These are phyloP conservation scores for Apus apus DNA, from an alignment of 2,113 vertebrate species.

Conservation along the genomic window DNA sequence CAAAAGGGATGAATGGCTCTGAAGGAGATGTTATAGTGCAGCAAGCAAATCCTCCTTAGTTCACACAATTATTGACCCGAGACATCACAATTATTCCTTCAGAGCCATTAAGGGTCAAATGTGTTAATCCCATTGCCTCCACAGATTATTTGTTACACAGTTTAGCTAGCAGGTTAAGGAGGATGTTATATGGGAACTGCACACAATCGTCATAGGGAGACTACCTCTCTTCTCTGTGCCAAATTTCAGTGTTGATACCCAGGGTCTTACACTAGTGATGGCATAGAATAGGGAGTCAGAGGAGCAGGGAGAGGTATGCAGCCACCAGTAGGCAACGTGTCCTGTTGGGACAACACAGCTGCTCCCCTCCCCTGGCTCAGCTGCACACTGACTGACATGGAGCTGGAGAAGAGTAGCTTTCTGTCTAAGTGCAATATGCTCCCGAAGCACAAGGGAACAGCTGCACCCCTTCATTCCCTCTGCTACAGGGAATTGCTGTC, in stretches of 20 bases:
- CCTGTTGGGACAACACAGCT: not conserved
- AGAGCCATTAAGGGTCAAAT: conserved; percentile 61
- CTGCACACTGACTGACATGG: not conserved
- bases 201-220: not conserved
- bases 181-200: not conserved
- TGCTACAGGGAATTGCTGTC: not conserved
- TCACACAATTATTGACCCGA: conserved; percentile 62
- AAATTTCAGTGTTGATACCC: not conserved
- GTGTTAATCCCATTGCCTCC: conserved; percentile 58
- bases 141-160: conserved; percentile 57
- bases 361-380: not conserved
- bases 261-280: not conserved
- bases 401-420: not conserved
- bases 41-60: conserved; percentile 53
- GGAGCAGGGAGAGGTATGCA: not conserved
- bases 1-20: conserved; percentile 28
- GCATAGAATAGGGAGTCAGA: not conserved
- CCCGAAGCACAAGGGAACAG: not conserved
- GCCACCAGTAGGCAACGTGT: not conserved
- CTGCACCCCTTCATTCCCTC: not conserved
- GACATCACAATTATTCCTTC: conserved; percentile 49
- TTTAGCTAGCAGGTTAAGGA: conserved; percentile 47
- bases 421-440: not conserved
- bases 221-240: not conserved
- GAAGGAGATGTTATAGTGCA: conserved; percentile 26